Base-by-base conservation (phyloP, 2,797 vertebrate genomes). In the Anolis apletophallus region DNA sequence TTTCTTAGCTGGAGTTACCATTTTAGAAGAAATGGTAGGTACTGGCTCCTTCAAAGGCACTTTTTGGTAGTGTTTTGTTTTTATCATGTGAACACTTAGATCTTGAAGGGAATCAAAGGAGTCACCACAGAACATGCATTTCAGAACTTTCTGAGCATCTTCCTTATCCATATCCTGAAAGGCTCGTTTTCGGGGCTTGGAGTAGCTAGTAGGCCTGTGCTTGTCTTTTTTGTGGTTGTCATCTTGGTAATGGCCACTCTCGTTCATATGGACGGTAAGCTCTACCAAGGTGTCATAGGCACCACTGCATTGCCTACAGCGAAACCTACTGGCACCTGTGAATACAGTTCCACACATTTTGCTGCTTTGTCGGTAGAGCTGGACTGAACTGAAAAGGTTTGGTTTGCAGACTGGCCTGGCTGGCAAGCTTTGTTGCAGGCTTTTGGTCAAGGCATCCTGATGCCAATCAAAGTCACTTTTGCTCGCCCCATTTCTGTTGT, bases 51-150 rank as follows among this genome's bases (percentile, higher is more conserved):
- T 99, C 96, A 99, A 99, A 99, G 99, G 99, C 99, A 99, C 99
- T 98, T 99, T 99, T 97, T 99, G 99, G 98, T 99, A 99, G 98
- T 99, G 99, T 96, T 99, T 99, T 73, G 99, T 99, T 97, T 99
- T 99, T 82, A 99, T 99, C 99, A 99, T 99, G 91, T 99, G 99
- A 93, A 99, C 99, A 0, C 99, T 99, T 95, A 99, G 87, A 89
- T 99, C 99, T 96, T 99, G 99, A 87, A 99, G 97, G 8, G 99
- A 99, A 91, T 99, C 99, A 82, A 99, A 99, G 61, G 99, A 99
- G 94, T 99, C 98, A 59, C 99, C 98, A 46, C 99, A 99, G 94
- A 99, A 99, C 99, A 99, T 99, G 88, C 99, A 99, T 88, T 99
- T 99, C 81, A 99, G 96, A 78, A 99, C 99, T 90, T 99, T 99